Conservation (phyloP, 2,797 vertebrate genomes). For the Sebastes aleutianus region DNA sequence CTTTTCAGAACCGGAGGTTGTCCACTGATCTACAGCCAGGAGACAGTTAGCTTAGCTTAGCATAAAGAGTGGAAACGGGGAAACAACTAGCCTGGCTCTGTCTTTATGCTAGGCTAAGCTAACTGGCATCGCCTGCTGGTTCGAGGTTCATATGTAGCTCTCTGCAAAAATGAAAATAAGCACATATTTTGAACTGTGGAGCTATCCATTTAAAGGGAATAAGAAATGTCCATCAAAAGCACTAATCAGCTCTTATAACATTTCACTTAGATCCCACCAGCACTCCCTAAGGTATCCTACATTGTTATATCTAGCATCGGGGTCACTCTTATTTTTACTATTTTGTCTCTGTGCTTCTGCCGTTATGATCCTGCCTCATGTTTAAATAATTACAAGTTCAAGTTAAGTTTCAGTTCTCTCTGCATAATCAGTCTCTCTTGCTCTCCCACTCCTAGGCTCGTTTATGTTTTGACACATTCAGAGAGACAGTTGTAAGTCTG, state of each 20-base stretch:
- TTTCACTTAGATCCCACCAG: no score
- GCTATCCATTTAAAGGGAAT: background rate
- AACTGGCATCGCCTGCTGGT: background rate
- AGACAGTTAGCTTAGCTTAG: background rate
- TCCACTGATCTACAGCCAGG: background rate
- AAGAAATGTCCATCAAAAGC: background rate
- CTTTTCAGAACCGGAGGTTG: no score
- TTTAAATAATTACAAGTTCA: background rate
- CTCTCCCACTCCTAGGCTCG: background rate
- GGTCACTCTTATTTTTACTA: background rate
- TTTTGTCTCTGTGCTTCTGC: background rate
- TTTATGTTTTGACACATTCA: background rate
- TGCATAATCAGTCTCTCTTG: background rate
- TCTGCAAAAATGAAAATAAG: background rate
- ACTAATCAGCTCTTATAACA: background rate
- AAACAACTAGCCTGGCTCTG: background rate
- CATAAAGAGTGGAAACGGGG: background rate
- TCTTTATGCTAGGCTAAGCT: background rate
- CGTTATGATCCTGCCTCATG: background rate
- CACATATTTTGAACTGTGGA: background rate
- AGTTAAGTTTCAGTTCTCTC: background rate
- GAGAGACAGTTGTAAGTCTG: background rate
- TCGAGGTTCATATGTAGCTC: background rate
- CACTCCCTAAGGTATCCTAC: background rate
- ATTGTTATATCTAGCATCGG: background rate